Evolutionary conservation across 2,797 vertebrate species (phyloP).

Genomic region (Artibeus lituratus): DNA sequence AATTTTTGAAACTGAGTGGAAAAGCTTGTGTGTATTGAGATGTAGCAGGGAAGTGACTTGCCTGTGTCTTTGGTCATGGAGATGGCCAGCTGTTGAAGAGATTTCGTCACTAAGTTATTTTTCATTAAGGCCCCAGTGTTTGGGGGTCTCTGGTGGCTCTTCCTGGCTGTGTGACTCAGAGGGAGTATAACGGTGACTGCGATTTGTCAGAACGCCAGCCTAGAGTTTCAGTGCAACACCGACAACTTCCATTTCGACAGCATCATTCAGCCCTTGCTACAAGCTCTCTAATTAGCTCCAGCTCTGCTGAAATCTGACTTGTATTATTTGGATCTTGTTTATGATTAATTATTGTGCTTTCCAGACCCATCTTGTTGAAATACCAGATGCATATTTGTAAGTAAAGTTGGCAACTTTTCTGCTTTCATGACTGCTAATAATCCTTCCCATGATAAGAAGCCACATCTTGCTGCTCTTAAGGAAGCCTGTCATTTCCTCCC

Average conservation of each 20-base stretch:
- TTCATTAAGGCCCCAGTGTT: background rate
- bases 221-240: background rate
- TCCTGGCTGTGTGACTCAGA: background rate
- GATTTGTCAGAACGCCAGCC: background rate
- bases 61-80: background rate
- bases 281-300: background rate
- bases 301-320: background rate
- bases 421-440: background rate
- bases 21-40: background rate
- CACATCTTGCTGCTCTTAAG: background rate
- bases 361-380: background rate
- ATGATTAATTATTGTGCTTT: conserved; percentile 1
- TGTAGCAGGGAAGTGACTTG: background rate
- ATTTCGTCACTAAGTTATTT: background rate
- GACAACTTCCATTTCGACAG: background rate
- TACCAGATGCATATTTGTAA: background rate
- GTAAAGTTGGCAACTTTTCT: background rate
- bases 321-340: background rate
- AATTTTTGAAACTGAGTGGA: background rate
- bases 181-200: background rate
- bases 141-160: background rate
- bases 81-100: background rate
- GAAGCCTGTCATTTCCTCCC: background rate
- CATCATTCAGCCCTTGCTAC: background rate
- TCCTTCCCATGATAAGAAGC: background rate